A percentile compares a stretch with the other conserved stretches of the same genome.
phyloP scores from a whole-genome alignment of 2,888 invertebrate genomes.

The Caenorhabditis sulstoni region DNA sequence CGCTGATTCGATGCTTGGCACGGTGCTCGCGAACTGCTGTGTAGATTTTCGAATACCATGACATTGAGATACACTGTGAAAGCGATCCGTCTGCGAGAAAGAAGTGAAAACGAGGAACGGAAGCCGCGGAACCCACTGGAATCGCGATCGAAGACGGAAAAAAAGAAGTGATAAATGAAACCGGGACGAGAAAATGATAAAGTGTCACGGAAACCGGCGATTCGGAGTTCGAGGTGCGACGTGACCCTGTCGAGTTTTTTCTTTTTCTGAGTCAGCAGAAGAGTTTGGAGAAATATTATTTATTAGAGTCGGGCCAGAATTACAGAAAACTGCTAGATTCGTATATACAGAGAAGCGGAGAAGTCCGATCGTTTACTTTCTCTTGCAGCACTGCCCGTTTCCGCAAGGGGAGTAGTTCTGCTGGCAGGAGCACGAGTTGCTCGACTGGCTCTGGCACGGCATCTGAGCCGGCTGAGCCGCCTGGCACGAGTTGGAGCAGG shows the following conservation, averaged over 20 bases:
- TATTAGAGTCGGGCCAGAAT: slow-evolving; percentile 16
- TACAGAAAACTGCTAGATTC: slow-evolving; percentile 18
- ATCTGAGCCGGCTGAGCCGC: slow-evolving; percentile 57
- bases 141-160: neutral
- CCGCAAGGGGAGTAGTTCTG: slow-evolving; percentile 65
- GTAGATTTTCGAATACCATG: slow-evolving; percentile 77
- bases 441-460: slow-evolving; percentile 58
- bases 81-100: slow-evolving; percentile 16
- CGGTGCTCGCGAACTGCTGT: slow-evolving; percentile 70
- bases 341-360: slow-evolving; percentile 44
- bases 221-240: neutral
- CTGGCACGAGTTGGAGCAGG: slow-evolving; percentile 55
- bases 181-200: neutral
- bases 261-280: too few relatives aligned
- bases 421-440: slow-evolving; percentile 55
- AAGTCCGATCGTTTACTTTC: slow-evolving; percentile 44
- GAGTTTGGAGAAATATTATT: slow-evolving; percentile 17
- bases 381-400: slow-evolving; percentile 64
- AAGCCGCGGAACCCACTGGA: neutral
- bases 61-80: slow-evolving; percentile 66
- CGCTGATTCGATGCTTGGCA: slow-evolving; percentile 42
- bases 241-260: too few relatives aligned
- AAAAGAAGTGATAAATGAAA: slow-evolving; percentile 7
- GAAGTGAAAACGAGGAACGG: neutral
- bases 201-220: neutral